These are phyloP conservation scores for Synanceia verrucosa DNA, from an alignment of 2,797 vertebrate genomes.

Conservation along the genomic window DNA sequence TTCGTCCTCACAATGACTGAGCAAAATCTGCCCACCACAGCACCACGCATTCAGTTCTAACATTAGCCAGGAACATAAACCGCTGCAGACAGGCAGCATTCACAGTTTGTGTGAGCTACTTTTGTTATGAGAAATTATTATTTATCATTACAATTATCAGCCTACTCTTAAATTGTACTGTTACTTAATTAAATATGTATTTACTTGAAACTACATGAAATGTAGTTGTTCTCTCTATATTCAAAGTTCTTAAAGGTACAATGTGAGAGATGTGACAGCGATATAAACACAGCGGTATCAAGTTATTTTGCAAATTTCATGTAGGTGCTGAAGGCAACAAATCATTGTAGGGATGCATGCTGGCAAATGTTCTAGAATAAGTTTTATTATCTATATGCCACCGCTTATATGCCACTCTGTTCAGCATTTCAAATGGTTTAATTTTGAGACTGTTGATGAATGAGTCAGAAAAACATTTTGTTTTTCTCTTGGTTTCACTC, in stretches of 20 bases:
- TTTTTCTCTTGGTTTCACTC: no score
- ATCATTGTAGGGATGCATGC: no score
- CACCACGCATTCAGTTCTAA: background rate
- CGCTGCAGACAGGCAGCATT: background rate
- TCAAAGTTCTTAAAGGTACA: background rate
- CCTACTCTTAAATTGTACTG: constrained; percentile 5
- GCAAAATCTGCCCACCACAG: background rate
- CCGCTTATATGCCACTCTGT: no score
- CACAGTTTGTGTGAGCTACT: background rate
- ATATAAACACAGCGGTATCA: no score
- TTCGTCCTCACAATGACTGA: constrained; percentile 1
- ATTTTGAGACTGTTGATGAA: no score
- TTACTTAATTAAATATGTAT: background rate
- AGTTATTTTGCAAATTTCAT: no score
- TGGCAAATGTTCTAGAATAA: no score
- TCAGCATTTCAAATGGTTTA: no score
- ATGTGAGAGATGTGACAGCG: no score
- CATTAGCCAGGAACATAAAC: background rate
- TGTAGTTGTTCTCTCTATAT: background rate
- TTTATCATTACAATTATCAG: constrained; percentile 4
- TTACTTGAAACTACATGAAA: background rate
- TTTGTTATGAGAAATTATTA: constrained; percentile 3
- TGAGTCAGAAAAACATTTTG: no score
- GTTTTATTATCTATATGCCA: no score
- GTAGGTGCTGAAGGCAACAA: no score